These are phyloP conservation scores for Macquaria ambigua DNA, from an alignment of 2,113 vertebrate species.

Conservation along the genomic window DNA sequence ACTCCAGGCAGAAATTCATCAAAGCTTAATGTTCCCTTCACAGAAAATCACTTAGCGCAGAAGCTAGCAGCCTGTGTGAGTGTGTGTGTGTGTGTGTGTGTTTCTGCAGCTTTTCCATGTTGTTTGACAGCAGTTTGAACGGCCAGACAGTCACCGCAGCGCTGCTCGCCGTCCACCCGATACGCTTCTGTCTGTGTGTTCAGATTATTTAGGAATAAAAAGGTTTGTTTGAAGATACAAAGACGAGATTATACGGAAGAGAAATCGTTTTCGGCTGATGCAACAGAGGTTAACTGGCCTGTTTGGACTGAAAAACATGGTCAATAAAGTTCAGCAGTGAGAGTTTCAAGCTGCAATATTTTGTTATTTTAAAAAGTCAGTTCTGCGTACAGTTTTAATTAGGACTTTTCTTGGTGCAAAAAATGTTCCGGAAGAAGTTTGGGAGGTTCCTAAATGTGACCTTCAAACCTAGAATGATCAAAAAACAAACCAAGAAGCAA, in stretches of 20 bases:
- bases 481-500: background rate
- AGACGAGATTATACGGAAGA: background rate
- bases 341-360: background rate
- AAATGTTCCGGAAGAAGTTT: background rate
- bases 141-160: conserved; percentile 7
- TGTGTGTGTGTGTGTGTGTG: conserved; percentile 20
- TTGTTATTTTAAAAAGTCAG: background rate
- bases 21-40: conserved; percentile 76
- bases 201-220: conserved; percentile 8
- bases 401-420: background rate
- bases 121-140: conserved; percentile 62
- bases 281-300: background rate
- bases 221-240: background rate
- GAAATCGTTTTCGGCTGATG: no score
- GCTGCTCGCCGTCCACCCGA: background rate
- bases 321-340: no score
- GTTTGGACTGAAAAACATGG: background rate
- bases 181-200: background rate
- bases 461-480: background rate
- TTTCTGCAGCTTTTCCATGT: conserved; percentile 26
- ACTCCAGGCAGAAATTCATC: conserved; percentile 77
- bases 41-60: conserved; percentile 67
- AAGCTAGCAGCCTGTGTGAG: conserved; percentile 37
- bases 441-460: background rate
- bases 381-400: background rate